Evolutionary conservation across 2,888 invertebrate species (phyloP).

Genomic region (Sinohyriopsis cumingii): DNA sequence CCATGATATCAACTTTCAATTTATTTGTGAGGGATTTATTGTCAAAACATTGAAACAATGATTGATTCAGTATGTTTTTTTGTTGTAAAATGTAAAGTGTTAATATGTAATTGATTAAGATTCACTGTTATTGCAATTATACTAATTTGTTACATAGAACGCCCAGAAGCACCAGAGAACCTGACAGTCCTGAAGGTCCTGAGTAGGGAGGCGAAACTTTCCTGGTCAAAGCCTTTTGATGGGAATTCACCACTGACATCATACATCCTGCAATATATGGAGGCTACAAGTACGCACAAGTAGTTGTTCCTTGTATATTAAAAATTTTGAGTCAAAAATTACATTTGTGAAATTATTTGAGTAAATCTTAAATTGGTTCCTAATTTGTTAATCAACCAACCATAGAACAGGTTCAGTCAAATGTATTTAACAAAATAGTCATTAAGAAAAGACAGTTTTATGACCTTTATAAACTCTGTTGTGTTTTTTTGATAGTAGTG

Average conservation of each 20-base stretch:
- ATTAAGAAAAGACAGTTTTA: too few species aligned
- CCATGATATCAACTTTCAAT: too few species aligned
- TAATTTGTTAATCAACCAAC: background rate
- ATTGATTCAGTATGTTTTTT: too few species aligned
- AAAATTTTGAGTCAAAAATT: background rate
- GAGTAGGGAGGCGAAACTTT: slow-evolving; percentile 86
- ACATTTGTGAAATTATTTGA: background rate
- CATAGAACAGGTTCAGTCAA: background rate
- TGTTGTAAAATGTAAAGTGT: background rate
- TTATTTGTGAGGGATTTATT: too few species aligned
- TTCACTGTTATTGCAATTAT: too few species aligned
- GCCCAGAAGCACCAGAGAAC: slow-evolving; percentile 91
- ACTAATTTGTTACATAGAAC: slow-evolving; percentile 76
- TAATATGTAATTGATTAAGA: too few species aligned
- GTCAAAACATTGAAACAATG: too few species aligned
- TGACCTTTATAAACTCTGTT: too few species aligned
- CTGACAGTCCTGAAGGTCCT: slow-evolving; percentile 88
- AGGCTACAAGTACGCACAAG: slow-evolving; percentile 75
- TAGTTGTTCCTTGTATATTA: background rate
- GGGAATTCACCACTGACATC: slow-evolving; percentile 87
- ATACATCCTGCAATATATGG: slow-evolving; percentile 91
- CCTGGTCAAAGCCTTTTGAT: slow-evolving; percentile 87
- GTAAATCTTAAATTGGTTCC: background rate
- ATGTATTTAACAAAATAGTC: too few species aligned
- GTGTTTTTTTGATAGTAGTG: too few species aligned